A percentile compares a stretch with the other conserved stretches of the same genome.
Evolutionary conservation across 2,113 vertebrate genomes (phyloP).

Genomic region (Plecotus auritus): DNA sequence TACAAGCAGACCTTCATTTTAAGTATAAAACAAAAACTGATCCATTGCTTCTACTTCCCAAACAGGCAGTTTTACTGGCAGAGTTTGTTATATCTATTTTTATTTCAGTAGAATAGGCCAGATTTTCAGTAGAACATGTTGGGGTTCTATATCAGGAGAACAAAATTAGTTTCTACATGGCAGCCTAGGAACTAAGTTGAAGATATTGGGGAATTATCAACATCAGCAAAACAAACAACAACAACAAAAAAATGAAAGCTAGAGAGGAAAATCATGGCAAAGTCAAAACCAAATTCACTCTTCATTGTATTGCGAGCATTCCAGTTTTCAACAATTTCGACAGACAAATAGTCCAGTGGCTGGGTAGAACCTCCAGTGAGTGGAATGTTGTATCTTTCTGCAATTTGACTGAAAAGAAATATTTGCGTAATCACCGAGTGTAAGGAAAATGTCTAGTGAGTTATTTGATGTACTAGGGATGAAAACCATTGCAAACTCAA

Average conservation of each 20-base stretch:
- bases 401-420: background rate
- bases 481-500: background rate
- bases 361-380: background rate
- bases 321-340: background rate
- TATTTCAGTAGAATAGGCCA: background rate
- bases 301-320: background rate
- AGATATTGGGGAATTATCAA: background rate
- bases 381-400: background rate
- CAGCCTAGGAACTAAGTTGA: background rate
- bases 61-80: background rate
- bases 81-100: background rate
- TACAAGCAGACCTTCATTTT: background rate
- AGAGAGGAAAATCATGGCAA: background rate
- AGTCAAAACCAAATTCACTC: background rate
- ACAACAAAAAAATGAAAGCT: background rate
- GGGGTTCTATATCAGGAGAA: background rate
- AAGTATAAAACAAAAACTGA: constrained; percentile 5
- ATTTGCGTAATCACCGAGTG: background rate
- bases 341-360: background rate
- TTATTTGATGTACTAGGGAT: background rate
- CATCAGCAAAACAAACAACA: background rate
- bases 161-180: background rate
- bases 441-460: background rate
- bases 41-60: background rate
- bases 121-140: background rate